Percentiles rank a stretch among this genome's conserved stretches.
Evolutionary conservation across 2,797 vertebrate species (phyloP).

Genomic region (Phylloscopus collybita): DNA sequence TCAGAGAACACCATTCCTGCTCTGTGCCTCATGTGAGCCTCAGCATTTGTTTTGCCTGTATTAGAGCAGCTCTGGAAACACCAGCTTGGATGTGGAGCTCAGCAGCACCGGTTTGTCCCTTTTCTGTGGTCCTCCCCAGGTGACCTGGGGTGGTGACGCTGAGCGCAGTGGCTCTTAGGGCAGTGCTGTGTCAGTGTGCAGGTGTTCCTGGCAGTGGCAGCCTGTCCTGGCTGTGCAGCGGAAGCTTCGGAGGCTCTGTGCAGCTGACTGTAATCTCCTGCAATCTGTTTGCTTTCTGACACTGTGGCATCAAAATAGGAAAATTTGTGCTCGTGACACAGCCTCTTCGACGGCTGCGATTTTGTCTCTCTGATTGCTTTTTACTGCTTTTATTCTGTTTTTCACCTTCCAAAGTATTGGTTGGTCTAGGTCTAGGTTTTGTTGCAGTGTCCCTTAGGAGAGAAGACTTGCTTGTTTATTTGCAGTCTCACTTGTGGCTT

Average conservation of each 20-base stretch:
- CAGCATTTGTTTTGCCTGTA: neutral
- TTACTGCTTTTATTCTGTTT: neutral
- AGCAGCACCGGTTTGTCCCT: neutral
- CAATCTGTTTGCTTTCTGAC: neutral
- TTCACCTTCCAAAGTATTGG: neutral
- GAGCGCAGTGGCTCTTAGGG: neutral
- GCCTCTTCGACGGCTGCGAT: neutral
- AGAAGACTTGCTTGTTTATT: neutral
- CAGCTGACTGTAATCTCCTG: neutral
- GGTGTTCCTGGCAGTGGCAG: neutral
- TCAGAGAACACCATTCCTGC: neutral
- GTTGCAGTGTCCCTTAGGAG: neutral
- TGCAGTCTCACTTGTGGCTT: neutral
- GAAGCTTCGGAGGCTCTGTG: neutral
- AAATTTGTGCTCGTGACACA: neutral
- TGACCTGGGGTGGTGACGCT: neutral
- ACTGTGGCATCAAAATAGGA: neutral
- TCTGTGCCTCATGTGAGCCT: accelerated
- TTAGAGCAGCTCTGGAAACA: neutral
- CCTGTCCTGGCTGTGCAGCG: neutral
- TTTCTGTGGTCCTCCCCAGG: neutral
- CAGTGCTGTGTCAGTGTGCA: neutral
- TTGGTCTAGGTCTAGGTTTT: neutral
- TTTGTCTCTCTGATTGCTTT: neutral
- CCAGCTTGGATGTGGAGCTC: neutral